Percentiles rank a stretch among this genome's conserved stretches.
Conservation (phyloP, 2,888 invertebrate species). For the Cordilura impudica region DNA sequence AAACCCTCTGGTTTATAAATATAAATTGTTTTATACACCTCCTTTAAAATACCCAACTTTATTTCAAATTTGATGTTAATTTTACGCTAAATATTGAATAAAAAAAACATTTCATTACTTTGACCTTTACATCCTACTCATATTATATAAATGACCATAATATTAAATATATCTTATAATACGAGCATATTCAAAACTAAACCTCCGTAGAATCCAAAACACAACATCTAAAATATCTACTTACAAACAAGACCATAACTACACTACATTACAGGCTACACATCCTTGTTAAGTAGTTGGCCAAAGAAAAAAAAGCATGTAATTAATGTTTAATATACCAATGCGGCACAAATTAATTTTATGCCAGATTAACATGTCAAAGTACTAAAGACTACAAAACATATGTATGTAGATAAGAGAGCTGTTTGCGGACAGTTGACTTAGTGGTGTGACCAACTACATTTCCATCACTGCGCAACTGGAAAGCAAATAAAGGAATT, state of each 20-base stretch:
- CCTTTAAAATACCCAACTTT: no score
- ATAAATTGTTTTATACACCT: no score
- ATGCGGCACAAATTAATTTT: constrained; percentile 63
- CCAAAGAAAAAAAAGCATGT: constrained; percentile 41
- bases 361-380: constrained; percentile 62
- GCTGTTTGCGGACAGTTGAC: no score
- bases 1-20: no score
- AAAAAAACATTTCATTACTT: constrained; percentile 47
- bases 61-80: no score
- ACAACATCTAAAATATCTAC: background rate
- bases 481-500: no score
- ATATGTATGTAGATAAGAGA: constrained; percentile 7
- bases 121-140: constrained; percentile 53
- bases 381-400: constrained; percentile 50
- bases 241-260: background rate
- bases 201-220: constrained; percentile 36
- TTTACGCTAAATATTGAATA: no score
- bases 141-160: constrained; percentile 47
- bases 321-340: constrained; percentile 62
- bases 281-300: constrained; percentile 33
- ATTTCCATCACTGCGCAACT: no score
- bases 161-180: constrained; percentile 58
- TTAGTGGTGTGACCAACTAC: no score
- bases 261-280: background rate
- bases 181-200: constrained; percentile 54